A percentile compares a stretch with the other conserved stretches of the same genome.
These are phyloP conservation scores for Blastobasis lacticolella DNA, from an alignment of 2,888 invertebrate species.

Conservation along the genomic window DNA sequence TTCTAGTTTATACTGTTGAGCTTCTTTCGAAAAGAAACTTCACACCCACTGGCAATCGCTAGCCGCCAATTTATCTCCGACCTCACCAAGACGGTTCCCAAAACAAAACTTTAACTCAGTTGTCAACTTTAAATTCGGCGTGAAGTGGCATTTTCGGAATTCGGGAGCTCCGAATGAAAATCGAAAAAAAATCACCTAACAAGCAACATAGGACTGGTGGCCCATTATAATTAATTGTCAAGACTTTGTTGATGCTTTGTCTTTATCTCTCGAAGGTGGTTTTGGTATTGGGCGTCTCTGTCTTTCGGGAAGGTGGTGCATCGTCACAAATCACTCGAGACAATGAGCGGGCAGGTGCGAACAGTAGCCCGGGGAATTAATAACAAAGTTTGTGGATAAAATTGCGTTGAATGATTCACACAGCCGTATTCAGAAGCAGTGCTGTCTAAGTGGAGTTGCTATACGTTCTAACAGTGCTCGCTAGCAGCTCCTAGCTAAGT, in stretches of 20 bases:
- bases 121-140: slow-evolving; percentile 52
- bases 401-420: too few species aligned
- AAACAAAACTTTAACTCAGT: slow-evolving; percentile 26
- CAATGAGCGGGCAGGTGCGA: slow-evolving; percentile 50
- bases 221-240: slow-evolving; percentile 56
- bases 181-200: slow-evolving; percentile 41
- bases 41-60: too few species aligned
- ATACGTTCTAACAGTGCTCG: too few species aligned
- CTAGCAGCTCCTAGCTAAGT: too few species aligned
- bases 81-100: too few species aligned
- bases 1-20: too few species aligned
- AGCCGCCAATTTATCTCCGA: too few species aligned
- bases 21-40: too few species aligned
- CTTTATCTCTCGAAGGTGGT: slow-evolving; percentile 21
- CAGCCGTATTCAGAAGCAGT: too few species aligned
- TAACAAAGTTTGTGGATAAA: too few species aligned
- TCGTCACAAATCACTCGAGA: slow-evolving; percentile 54
- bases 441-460: too few species aligned
- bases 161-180: slow-evolving; percentile 39
- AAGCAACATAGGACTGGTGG: slow-evolving; percentile 36
- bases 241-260: slow-evolving; percentile 21
- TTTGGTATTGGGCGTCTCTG: slow-evolving; percentile 23
- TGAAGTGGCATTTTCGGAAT: slow-evolving; percentile 50
- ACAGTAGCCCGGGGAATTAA: slow-evolving; percentile 12
- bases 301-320: slow-evolving; percentile 21